A percentile compares a stretch with the other conserved stretches of the same genome.
These are phyloP conservation scores for Nebria ingens DNA, from an alignment of 1,140 invertebrate species.

Conservation along the genomic window DNA sequence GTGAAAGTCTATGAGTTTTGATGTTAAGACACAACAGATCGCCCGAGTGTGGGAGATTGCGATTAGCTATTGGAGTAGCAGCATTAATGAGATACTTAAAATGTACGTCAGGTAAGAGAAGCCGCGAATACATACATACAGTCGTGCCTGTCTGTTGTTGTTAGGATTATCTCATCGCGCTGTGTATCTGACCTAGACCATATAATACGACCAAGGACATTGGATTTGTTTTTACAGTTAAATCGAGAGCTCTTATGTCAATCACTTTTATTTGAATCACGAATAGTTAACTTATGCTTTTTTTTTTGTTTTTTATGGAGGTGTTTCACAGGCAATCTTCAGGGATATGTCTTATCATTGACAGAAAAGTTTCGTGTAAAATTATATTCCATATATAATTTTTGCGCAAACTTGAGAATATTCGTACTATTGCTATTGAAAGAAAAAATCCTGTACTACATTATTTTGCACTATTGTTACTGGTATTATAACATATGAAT, in stretches of 20 bases:
- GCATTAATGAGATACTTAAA: not conserved
- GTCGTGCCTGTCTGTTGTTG: not conserved
- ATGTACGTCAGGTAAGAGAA: not conserved
- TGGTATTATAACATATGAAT: no score
- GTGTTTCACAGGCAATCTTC: not conserved
- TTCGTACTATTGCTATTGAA: no score
- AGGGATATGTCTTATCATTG: no score
- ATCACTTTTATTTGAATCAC: not conserved
- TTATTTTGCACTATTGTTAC: no score
- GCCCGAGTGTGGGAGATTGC: constrained; percentile 3
- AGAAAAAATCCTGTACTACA: no score
- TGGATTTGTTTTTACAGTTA: not conserved
- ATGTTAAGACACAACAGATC: no score
- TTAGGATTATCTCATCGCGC: not conserved
- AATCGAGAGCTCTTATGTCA: not conserved
- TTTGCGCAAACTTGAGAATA: no score
- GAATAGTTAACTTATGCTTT: not conserved
- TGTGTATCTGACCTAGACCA: not conserved
- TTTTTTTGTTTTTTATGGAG: not conserved
- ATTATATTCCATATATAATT: no score
- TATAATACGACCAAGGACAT: not conserved
- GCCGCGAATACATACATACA: constrained; percentile 2
- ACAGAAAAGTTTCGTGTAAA: no score
- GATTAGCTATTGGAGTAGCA: not conserved
- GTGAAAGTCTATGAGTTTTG: not conserved